Conservation (phyloP, 2,113 vertebrate genomes). For the Ellobius talpinus region DNA sequence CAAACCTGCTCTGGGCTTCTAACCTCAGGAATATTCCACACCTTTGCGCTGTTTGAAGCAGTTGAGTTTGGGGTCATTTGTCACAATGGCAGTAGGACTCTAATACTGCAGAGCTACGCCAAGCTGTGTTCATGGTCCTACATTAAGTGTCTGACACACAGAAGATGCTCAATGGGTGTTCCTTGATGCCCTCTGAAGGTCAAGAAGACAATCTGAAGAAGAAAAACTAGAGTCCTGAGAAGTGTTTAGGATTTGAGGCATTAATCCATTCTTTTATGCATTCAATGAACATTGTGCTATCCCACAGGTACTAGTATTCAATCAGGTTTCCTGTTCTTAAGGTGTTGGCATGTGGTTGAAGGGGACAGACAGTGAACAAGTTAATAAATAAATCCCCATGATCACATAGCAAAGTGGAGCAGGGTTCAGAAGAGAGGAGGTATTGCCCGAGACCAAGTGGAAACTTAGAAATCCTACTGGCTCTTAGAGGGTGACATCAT, state of each 20-base stretch:
- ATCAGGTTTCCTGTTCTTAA: background rate
- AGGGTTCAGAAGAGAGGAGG: background rate
- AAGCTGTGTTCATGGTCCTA: too few species aligned
- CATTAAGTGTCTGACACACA: background rate
- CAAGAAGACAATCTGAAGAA: background rate
- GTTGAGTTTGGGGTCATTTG: background rate
- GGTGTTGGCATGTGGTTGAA: background rate
- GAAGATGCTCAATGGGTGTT: background rate
- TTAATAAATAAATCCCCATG: background rate
- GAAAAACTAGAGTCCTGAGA: background rate
- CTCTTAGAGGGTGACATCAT: too few species aligned
- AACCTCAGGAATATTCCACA: background rate
- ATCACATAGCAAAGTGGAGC: background rate
- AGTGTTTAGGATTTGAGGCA: background rate
- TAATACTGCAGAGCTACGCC: background rate
- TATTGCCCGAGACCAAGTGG: background rate
- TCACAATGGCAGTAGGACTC: background rate
- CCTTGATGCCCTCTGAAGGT: background rate
- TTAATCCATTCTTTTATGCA: background rate
- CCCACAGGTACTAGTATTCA: background rate
- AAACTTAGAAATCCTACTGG: background rate
- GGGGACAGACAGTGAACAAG: background rate
- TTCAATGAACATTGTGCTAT: background rate
- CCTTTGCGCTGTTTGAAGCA: background rate
- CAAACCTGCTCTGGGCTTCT: background rate